These are phyloP conservation scores for Scortum barcoo DNA, from an alignment of 2,113 vertebrate genomes.

Conservation along the genomic window DNA sequence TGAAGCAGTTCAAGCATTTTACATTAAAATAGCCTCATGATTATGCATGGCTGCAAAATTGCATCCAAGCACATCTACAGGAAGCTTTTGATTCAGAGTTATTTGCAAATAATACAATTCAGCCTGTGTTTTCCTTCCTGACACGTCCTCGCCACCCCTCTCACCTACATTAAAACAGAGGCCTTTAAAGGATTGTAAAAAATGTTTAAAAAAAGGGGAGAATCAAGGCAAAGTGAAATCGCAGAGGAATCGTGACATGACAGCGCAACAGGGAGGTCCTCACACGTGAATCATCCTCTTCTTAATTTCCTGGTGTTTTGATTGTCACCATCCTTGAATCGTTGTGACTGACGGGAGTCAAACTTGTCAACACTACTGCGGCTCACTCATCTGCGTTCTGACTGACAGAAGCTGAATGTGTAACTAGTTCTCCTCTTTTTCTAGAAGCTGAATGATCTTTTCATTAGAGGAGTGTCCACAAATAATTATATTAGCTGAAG, in stretches of 20 bases:
- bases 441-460: not conserved
- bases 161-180: not conserved
- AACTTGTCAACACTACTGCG: not conserved
- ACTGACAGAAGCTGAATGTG: not conserved
- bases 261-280: not conserved
- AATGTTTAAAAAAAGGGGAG: not conserved
- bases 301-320: slow-evolving; percentile 1
- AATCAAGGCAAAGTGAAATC: not conserved
- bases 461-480: too few species aligned
- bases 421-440: not conserved
- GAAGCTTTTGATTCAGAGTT: slow-evolving; percentile 43
- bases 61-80: slow-evolving; percentile 36
- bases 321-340: slow-evolving; percentile 13
- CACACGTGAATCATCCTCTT: not conserved
- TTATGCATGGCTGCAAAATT: slow-evolving; percentile 49
- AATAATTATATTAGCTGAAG: too few species aligned
- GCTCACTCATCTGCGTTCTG: not conserved
- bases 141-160: not conserved
- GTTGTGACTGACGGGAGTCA: slow-evolving; percentile 12
- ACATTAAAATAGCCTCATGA: slow-evolving; percentile 62
- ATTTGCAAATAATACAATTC: slow-evolving; percentile 31
- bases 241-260: not conserved
- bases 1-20: slow-evolving; percentile 50
- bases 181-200: not conserved
- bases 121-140: slow-evolving; percentile 13